A percentile compares a stretch with the other conserved stretches of the same genome.
Conservation (phyloP, 2,888 invertebrate genomes). For the Parapristionchus giblindavisi region DNA sequence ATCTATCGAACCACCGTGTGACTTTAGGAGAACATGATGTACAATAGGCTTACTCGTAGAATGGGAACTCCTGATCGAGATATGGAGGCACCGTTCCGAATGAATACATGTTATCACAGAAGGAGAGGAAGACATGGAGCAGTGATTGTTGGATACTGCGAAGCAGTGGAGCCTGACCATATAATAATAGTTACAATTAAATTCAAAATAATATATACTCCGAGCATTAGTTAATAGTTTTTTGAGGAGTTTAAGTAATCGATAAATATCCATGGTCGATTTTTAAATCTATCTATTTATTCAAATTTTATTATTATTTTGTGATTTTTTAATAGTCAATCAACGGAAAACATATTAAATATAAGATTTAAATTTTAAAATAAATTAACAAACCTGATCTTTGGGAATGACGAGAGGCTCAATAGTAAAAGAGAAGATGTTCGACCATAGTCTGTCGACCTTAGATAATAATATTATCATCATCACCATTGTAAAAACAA, state of each 20-base stretch:
- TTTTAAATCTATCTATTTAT: too few species aligned
- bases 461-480: background rate
- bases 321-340: too few species aligned
- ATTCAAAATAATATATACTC: too few species aligned
- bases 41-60: conserved; percentile 29
- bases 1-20: too few species aligned
- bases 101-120: conserved; percentile 16
- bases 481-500: background rate
- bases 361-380: background rate
- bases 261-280: too few species aligned
- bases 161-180: background rate
- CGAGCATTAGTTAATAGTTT: too few species aligned
- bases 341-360: background rate
- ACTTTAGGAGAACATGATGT: too few species aligned
- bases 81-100: background rate
- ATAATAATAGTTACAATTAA: too few species aligned
- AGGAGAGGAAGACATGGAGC: conserved; percentile 17
- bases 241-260: background rate
- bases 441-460: conserved; percentile 32
- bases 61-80: background rate
- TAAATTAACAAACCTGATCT: background rate
- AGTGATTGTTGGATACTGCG: conserved; percentile 17
- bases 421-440: conserved; percentile 26
- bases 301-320: too few species aligned
- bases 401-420: conserved; percentile 25